phyloP scores from a whole-genome alignment of 2,797 vertebrate genomes.

The Sciurus vulgaris region DNA sequence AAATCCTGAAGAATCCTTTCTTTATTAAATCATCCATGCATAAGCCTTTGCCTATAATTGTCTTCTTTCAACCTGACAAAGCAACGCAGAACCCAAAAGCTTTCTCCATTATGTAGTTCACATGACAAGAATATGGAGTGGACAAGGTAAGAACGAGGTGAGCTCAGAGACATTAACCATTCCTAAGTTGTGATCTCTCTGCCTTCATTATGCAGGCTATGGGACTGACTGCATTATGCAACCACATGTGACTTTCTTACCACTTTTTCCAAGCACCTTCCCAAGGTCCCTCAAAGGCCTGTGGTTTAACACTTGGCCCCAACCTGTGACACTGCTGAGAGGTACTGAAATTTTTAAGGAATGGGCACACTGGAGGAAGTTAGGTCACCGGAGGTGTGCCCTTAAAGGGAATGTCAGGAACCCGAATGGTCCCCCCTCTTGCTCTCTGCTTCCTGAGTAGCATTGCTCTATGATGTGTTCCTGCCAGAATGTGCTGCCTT shows the following conservation, averaged over 20 bases:
- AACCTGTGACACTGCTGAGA: not conserved
- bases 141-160: not conserved
- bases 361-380: not conserved
- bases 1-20: not conserved
- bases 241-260: not conserved
- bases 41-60: not conserved
- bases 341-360: not conserved
- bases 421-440: no score
- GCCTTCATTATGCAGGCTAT: not conserved
- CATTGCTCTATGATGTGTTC: not conserved
- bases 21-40: not conserved
- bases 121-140: not conserved
- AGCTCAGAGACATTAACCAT: not conserved
- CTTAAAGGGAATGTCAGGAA: not conserved
- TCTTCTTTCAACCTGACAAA: not conserved
- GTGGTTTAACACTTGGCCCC: not conserved
- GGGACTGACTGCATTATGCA: not conserved
- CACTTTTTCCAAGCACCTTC: not conserved
- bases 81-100: not conserved
- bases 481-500: not conserved
- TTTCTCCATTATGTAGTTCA: not conserved
- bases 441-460: not conserved
- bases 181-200: not conserved
- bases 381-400: no score
- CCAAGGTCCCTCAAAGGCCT: not conserved